These are phyloP conservation scores for Chaetophractus vellerosus DNA, from an alignment of 2,797 vertebrate species.

Conservation along the genomic window DNA sequence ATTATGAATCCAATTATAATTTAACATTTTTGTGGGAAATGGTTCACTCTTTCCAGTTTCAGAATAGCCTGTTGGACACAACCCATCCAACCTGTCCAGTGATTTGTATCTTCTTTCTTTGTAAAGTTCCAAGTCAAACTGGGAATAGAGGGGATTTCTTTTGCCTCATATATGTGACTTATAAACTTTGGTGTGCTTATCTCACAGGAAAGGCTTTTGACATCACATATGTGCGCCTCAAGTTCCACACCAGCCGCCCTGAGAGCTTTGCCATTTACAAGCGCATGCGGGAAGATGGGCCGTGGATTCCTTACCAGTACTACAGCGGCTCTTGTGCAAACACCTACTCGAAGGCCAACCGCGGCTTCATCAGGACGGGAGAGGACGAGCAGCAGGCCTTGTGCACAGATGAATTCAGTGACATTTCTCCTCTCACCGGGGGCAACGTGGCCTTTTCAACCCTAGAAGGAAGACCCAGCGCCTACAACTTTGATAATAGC, in stretches of 20 bases:
- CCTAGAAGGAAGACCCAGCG: slow-evolving; percentile 96
- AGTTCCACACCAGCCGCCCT: slow-evolving; percentile 98
- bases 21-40: not conserved
- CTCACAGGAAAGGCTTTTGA: slow-evolving; percentile 96
- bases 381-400: slow-evolving; percentile 97
- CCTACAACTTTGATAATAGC: slow-evolving; percentile 98
- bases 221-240: slow-evolving; percentile 97
- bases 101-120: slow-evolving; percentile 46
- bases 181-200: not conserved
- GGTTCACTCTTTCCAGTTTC: not conserved
- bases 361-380: slow-evolving; percentile 95
- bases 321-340: slow-evolving; percentile 98
- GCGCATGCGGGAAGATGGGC: slow-evolving; percentile 92
- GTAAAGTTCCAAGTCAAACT: not conserved
- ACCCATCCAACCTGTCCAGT: not conserved
- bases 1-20: not conserved
- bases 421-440: slow-evolving; percentile 98
- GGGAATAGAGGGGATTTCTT: not conserved
- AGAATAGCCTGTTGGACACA: not conserved
- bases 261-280: slow-evolving; percentile 99
- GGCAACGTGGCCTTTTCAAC: slow-evolving; percentile 99
- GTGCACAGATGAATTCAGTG: slow-evolving; percentile 98
- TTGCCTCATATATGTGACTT: not conserved
- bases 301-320: slow-evolving; percentile 97
- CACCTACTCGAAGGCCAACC: slow-evolving; percentile 93